A percentile compares a stretch with the other conserved stretches of the same genome.
Conservation (phyloP, 1,140 invertebrate genomes). For the Drosophila malerkotliana region DNA sequence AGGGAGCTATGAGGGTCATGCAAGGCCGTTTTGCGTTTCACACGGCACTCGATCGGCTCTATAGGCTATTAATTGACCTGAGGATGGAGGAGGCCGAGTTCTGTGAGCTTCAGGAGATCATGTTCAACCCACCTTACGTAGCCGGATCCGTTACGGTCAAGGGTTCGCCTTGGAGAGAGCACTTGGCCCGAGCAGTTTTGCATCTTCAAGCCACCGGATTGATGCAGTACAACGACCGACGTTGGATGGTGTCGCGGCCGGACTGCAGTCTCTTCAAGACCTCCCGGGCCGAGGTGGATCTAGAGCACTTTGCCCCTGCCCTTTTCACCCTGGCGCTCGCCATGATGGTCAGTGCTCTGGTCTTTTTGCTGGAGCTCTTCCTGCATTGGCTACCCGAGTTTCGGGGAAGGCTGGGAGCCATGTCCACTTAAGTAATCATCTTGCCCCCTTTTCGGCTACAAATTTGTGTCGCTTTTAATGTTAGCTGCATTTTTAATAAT, state of each 20-base stretch:
- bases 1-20: conserved; percentile 57
- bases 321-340: conserved; percentile 54
- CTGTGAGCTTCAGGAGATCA: conserved; percentile 75
- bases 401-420: conserved; percentile 5
- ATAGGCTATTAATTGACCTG: conserved; percentile 47
- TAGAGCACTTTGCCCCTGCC: conserved; percentile 72
- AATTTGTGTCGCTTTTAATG: conserved; percentile 49
- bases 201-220: conserved; percentile 54
- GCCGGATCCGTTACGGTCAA: conserved; percentile 41
- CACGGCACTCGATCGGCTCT: conserved; percentile 62
- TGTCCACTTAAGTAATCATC: conserved; percentile 49
- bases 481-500: conserved; percentile 65
- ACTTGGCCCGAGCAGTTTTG: conserved; percentile 53
- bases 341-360: conserved; percentile 54
- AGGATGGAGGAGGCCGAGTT: conserved; percentile 56
- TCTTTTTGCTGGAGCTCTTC: conserved; percentile 61
- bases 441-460: conserved; percentile 36
- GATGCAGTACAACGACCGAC: conserved; percentile 54
- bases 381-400: conserved; percentile 29
- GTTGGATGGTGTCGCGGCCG: conserved; percentile 56
- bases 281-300: conserved; percentile 63
- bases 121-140: conserved; percentile 48
- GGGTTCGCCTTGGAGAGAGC: conserved; percentile 64
- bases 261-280: conserved; percentile 61
- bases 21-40: conserved; percentile 74